A percentile compares a stretch with the other conserved stretches of the same genome.
These are phyloP conservation scores for Chaetura pelagica DNA, from an alignment of 2,113 vertebrate genomes.

Conservation along the genomic window DNA sequence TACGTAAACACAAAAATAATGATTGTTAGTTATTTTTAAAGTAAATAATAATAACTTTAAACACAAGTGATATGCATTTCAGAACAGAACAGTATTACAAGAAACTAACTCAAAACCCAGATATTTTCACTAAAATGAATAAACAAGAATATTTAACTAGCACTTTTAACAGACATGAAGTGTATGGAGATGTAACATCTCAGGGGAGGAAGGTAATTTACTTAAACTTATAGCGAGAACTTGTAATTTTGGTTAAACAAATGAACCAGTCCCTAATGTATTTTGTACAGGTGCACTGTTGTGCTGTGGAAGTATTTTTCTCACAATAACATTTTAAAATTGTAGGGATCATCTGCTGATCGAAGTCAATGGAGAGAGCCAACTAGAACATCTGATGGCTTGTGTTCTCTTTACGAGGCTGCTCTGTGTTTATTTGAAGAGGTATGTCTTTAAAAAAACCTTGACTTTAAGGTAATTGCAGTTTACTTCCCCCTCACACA, in stretches of 20 bases:
- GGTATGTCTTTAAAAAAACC: constrained; percentile 72
- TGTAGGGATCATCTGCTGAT: constrained; percentile 93
- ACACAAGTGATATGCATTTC: background rate
- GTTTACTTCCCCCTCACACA: background rate
- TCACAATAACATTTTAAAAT: constrained; percentile 11
- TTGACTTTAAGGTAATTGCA: background rate
- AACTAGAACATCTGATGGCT: constrained; percentile 88
- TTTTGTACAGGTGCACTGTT: background rate
- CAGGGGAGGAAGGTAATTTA: background rate
- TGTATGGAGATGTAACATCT: background rate
- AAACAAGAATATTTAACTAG: background rate
- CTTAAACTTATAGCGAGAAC: background rate
- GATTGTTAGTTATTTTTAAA: background rate
- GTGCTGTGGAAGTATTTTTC: background rate
- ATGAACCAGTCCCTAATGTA: background rate
- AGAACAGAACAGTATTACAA: background rate
- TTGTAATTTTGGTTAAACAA: background rate
- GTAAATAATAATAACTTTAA: background rate
- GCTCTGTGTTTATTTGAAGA: constrained; percentile 95
- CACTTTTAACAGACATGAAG: background rate
- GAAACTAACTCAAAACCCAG: background rate
- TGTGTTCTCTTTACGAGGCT: constrained; percentile 93
- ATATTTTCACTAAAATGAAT: background rate
- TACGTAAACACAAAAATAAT: background rate
- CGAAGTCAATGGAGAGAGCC: constrained; percentile 97